These are phyloP conservation scores for Styela plicata DNA, from an alignment of 23 tunicate genomes.

Conservation along the genomic window DNA sequence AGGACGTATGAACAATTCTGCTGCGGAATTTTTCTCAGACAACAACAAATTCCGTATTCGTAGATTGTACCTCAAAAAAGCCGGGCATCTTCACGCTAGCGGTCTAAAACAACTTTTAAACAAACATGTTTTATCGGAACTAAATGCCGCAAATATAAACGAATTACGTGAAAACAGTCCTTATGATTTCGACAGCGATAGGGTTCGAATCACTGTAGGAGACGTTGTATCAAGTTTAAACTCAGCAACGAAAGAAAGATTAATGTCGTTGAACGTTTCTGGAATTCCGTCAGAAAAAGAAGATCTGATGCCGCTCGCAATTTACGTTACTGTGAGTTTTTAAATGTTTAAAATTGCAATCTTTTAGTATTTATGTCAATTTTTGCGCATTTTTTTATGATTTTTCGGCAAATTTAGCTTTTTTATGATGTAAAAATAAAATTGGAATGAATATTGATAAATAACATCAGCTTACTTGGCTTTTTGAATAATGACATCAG, in stretches of 20 bases:
- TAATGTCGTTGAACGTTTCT: conserved; percentile 25
- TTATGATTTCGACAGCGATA: neutral
- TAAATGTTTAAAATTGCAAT: neutral
- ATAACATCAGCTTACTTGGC: too few species aligned
- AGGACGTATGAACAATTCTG: neutral
- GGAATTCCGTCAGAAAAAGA: conserved; percentile 11
- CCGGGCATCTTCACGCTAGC: conserved; percentile 2
- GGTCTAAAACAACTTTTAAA: conserved; percentile 15
- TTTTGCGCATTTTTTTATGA: neutral
- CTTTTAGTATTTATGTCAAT: neutral
- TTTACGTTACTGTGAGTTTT: conserved; percentile 14
- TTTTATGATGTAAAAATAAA: too few species aligned
- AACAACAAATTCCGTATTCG: neutral
- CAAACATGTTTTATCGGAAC: conserved; percentile 15
- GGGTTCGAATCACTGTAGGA: conserved; percentile 11
- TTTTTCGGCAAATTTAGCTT: neutral
- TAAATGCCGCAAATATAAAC: conserved; percentile 22
- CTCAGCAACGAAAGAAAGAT: conserved; percentile 16
- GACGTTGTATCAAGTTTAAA: conserved; percentile 17
- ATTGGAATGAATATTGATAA: too few species aligned
- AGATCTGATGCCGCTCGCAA: conserved; percentile 2
- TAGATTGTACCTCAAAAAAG: conserved; percentile 6
- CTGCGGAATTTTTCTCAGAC: conserved; percentile 17
- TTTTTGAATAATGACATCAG: too few species aligned
- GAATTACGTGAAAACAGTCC: neutral